Evolutionary conservation across 2,113 vertebrate genomes (phyloP).

Genomic region (Siniperca chuatsi): DNA sequence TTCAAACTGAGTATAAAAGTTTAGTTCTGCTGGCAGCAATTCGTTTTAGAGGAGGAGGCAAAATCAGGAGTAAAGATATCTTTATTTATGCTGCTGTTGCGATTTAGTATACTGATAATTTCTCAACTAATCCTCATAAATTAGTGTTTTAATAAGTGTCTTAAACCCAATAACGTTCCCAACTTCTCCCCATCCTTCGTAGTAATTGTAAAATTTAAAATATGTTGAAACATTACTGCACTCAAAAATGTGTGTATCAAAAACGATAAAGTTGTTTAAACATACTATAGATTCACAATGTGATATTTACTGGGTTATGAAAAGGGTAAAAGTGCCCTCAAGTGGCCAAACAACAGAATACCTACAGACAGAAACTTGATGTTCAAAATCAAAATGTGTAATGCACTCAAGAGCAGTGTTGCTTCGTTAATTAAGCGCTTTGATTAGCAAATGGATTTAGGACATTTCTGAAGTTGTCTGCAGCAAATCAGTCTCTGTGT

Average conservation of each 20-base stretch:
- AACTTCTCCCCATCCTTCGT: not conserved
- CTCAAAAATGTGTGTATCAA: not conserved
- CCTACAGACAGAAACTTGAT: not conserved
- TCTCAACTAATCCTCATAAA: not conserved
- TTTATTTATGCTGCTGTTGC: not conserved
- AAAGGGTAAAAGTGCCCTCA: slow-evolving; percentile 36
- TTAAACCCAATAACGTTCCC: not conserved
- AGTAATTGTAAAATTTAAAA: not conserved
- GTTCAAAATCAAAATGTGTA: not conserved
- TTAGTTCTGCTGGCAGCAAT: not conserved
- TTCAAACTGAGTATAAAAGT: not conserved
- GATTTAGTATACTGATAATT: not conserved
- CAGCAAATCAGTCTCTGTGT: not conserved
- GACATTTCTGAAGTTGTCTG: not conserved
- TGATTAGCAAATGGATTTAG: not conserved
- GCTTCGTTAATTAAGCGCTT: not conserved
- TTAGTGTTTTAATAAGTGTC: not conserved
- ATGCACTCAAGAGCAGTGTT: not conserved
- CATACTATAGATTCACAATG: not conserved
- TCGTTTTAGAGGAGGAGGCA: not conserved
- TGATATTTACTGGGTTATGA: not conserved
- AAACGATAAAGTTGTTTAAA: not conserved
- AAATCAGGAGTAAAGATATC: not conserved
- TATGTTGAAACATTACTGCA: not conserved
- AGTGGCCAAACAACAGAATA: slow-evolving; percentile 39